Conservation (phyloP, 2,113 vertebrate genomes). For the Heptranchias perlo region DNA sequence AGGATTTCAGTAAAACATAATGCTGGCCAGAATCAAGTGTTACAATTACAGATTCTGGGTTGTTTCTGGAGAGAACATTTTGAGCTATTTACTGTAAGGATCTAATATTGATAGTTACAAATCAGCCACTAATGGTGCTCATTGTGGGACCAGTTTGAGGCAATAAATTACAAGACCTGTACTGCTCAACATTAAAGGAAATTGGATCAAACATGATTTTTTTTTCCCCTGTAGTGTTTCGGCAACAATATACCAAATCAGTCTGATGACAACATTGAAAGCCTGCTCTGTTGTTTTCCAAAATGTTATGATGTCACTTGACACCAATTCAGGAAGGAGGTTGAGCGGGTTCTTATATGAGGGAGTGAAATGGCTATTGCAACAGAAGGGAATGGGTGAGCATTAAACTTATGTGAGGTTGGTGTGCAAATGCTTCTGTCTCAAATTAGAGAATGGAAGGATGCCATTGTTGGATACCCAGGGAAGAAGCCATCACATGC, state of each 20-base stretch:
- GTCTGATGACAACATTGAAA: not conserved
- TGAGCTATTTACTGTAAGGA: not conserved
- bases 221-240: not conserved
- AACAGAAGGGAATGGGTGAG: not conserved
- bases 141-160: not conserved
- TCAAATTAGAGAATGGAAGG: not conserved
- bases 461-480: not conserved
- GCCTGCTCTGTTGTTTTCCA: not conserved
- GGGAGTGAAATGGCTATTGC: not conserved
- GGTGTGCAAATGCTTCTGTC: not conserved
- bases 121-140: not conserved
- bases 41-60: not conserved
- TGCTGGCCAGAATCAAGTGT: not conserved
- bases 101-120: not conserved
- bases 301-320: not conserved
- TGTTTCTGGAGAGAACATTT: not conserved
- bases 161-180: not conserved
- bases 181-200: not conserved
- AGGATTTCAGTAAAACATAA: too few species aligned
- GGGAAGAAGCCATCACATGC: not conserved
- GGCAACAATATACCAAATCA: not conserved
- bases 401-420: not conserved
- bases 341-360: not conserved
- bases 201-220: not conserved
- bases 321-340: not conserved